phyloP scores from a whole-genome alignment of 2,888 invertebrate species.

The Meganola albula region DNA sequence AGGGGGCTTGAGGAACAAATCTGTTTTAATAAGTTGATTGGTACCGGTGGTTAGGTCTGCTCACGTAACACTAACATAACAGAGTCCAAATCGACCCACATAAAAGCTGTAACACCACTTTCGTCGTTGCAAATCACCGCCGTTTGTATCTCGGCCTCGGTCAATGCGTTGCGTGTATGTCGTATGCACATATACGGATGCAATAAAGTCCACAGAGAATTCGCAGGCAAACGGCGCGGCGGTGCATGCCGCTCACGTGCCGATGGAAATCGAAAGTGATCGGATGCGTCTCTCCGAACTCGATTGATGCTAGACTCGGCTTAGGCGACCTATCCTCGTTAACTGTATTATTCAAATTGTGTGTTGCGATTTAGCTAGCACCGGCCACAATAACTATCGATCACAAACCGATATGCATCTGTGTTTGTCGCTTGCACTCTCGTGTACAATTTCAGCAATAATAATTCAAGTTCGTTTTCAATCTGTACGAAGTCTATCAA shows the following conservation, averaged over 20 bases:
- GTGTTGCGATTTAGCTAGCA: conserved; percentile 33
- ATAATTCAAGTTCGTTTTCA: no score
- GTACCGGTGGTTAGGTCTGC: conserved; percentile 29
- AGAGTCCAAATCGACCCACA: conserved; percentile 67
- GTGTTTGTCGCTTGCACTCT: conserved; percentile 48
- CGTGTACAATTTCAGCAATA: conserved; percentile 39
- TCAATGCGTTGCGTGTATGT: conserved; percentile 73
- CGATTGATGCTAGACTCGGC: conserved; percentile 64
- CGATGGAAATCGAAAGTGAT: conserved; percentile 71
- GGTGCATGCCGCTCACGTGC: conserved; percentile 70
- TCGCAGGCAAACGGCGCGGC: conserved; percentile 66
- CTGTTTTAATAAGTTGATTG: conserved; percentile 9
- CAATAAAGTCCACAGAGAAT: conserved; percentile 72
- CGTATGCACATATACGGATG: conserved; percentile 74
- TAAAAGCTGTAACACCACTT: conserved; percentile 76
- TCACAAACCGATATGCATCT: conserved; percentile 37
- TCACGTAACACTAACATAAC: conserved; percentile 67
- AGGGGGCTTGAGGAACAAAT: no score
- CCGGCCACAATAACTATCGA: conserved; percentile 42
- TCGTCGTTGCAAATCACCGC: conserved; percentile 75
- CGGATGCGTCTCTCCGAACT: conserved; percentile 67
- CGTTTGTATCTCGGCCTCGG: conserved; percentile 73
- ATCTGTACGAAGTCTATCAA: no score
- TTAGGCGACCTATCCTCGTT: conserved; percentile 64
- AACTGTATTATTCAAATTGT: conserved; percentile 70